Evolutionary conservation across 2,888 invertebrate genomes (phyloP), one percentile per base, ranked within the genome.

Genomic region (Branchellion lobata): DNA sequence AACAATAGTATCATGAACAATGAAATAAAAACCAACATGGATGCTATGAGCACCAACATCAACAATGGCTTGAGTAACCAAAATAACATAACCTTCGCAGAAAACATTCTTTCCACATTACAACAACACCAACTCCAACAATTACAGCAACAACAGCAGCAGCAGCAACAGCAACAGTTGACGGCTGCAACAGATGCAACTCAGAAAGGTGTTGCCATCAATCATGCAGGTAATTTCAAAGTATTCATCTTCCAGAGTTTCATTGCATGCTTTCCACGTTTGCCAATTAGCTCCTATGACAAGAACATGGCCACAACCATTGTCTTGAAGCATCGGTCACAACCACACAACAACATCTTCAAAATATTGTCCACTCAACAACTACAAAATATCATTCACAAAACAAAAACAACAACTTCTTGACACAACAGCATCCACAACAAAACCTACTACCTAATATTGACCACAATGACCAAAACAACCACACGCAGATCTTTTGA

Each of bases 101-200:
- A 77, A 29, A 77, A 65, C 29, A 27, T 77, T 27, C 36, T 77
- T 24, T 65, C 61, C 1, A 31, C 77, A 18, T 34, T 77, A 24
- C 77, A 77, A 36, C 73, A 73, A 24, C 73, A 72, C 24, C 72
- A 72, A 34, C 72, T 24, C n/a, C n/a, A n/a, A n/a, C n/a, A n/a
- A n/a, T n/a, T n/a, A 33, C 72, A 72, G n/a, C 72, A 72, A 36
- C 73, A 73, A 24, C 73, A 40, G 29, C 71, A 71, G 31, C 71
- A 71, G n/a, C 71, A 71, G n/a, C 75, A 51, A 53, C 27, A 31
- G 27, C 69, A 69, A 69, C 53, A 36, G 21, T 21, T 34, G n/a
- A 34, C 31, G 1, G 8, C 33, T 11, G 61, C 53, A 61, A 11
- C 73, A 47, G 77, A 77, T 65, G 27, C 40, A 11, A 31, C 31